Percentiles rank a stretch among this genome's conserved stretches.
These are phyloP conservation scores for Cliona cf. orientalis DNA, from an alignment of 37 sponge, comb jelly and placozoan species.

Conservation along the genomic window DNA sequence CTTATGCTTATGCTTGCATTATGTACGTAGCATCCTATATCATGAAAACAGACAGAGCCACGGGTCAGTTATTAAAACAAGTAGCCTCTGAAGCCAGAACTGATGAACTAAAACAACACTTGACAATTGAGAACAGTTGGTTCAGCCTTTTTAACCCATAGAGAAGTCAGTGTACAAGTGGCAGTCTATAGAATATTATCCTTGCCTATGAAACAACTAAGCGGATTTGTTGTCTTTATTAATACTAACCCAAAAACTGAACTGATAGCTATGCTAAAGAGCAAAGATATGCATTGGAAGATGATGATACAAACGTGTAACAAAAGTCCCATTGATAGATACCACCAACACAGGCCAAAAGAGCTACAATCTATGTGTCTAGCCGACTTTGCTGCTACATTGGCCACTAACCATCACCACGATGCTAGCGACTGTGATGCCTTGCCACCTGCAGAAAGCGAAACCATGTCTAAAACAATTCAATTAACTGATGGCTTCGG, in stretches of 20 bases:
- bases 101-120: conserved; percentile 16
- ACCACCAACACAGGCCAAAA: conserved; percentile 42
- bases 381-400: conserved; percentile 34
- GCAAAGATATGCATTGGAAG: background rate
- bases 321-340: conserved; percentile 27
- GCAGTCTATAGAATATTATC: conserved; percentile 17
- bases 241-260: background rate
- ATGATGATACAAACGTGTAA: conserved; percentile 24
- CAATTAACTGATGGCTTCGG: conserved; percentile 18
- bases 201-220: conserved; percentile 21
- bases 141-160: conserved; percentile 6
- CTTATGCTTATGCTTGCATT: conserved; percentile 25
- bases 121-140: background rate
- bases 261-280: conserved; percentile 21
- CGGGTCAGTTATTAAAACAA: too few relatives aligned
- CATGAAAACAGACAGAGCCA: conserved; percentile 24
- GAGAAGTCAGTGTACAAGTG: conserved; percentile 27
- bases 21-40: conserved; percentile 27
- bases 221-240: conserved; percentile 9
- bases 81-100: too few relatives aligned
- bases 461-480: background rate
- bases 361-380: conserved; percentile 15
- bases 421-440: background rate
- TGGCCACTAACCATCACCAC: background rate
- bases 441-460: background rate